These are phyloP conservation scores for Onychomys arenicola DNA, from an alignment of 2,797 vertebrate genomes.

Conservation along the genomic window DNA sequence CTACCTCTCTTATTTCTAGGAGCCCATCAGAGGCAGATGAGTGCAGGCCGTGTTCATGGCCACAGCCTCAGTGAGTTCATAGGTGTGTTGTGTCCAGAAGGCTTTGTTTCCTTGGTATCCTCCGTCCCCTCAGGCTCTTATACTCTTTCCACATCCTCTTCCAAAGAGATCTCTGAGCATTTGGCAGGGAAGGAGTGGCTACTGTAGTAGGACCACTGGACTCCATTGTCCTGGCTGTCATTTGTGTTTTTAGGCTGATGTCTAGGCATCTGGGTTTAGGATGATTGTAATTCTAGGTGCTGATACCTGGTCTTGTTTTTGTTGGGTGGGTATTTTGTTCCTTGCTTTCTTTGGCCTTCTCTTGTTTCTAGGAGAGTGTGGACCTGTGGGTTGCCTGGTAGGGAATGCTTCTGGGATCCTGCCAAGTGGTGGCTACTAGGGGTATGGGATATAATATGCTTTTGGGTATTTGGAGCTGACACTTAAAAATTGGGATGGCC, in stretches of 20 bases:
- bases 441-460: background rate
- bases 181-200: background rate
- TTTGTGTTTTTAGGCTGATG: background rate
- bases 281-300: background rate
- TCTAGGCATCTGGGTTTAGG: background rate
- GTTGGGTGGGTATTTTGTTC: background rate
- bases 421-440: background rate
- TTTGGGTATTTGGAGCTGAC: background rate
- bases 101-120: background rate
- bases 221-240: background rate
- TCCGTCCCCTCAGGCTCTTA: background rate
- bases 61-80: background rate
- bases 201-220: background rate
- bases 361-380: background rate
- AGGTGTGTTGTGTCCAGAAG: background rate
- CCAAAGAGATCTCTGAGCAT: background rate
- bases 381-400: background rate
- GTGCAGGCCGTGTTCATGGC: background rate
- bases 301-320: background rate
- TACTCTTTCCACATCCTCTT: background rate
- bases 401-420: background rate
- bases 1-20: background rate
- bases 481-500: background rate
- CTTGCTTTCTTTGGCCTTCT: background rate
- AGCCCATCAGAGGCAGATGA: background rate